phyloP scores from a whole-genome alignment of 2,797 vertebrate genomes.

The Threskiornis aethiopicus region DNA sequence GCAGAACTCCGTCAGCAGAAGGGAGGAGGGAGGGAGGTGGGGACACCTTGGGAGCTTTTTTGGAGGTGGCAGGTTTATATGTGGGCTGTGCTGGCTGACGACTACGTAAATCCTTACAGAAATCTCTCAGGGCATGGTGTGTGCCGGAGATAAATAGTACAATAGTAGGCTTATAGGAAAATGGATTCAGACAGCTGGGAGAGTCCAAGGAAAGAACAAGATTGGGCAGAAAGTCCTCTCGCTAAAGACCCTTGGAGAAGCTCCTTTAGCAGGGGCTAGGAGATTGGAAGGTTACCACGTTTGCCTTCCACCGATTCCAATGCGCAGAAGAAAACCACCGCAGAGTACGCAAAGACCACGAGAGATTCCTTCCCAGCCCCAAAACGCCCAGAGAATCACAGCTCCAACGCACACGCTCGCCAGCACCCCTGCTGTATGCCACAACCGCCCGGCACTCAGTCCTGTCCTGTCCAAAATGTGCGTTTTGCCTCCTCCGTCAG shows the following conservation, averaged over 20 bases:
- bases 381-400: not conserved
- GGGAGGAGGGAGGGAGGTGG: not conserved
- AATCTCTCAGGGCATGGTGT: conserved; percentile 19
- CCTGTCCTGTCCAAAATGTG: not conserved
- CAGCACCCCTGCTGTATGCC: not conserved
- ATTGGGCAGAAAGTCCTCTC: not conserved
- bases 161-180: not conserved
- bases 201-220: not conserved
- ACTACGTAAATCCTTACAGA: not conserved
- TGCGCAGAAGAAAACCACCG: not conserved
- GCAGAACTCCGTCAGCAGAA: not conserved
- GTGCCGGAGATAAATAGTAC: conserved; percentile 23
- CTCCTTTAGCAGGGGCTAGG: not conserved
- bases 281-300: not conserved
- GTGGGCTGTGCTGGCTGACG: not conserved
- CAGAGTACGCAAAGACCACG: not conserved
- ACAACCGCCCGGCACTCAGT: not conserved
- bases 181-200: not conserved
- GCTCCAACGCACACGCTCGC: not conserved
- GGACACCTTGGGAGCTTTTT: not conserved
- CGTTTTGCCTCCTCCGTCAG: not conserved
- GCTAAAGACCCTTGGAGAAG: not conserved
- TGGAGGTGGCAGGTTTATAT: not conserved
- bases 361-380: not conserved
- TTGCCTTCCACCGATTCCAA: not conserved